Evolutionary conservation across 2,888 invertebrate species (phyloP), one percentile per base, ranked within the genome.

Genomic region (Sepioteuthis lessoniana): DNA sequence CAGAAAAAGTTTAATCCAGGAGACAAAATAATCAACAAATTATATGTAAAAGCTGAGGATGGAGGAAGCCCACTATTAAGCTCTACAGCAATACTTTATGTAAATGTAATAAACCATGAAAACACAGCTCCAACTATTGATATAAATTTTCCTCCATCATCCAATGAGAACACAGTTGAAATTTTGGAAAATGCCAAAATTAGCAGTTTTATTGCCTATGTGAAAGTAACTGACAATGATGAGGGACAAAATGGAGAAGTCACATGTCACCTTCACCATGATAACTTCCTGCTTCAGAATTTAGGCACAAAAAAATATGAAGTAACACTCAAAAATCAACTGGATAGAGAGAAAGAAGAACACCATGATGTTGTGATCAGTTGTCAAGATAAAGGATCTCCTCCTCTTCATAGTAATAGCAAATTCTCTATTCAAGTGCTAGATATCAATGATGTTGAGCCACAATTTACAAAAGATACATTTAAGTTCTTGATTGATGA

Each of bases 311-410:
- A 76, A n/a, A 76, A 76, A 76, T 76, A 76, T 35, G 76, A 76
- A 76, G 76, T 76, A n/a, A 76, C 76, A 76, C 13, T 76, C 2
- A 76, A 76, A 76, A 76, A 76, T 76, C 76, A n/a, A 16, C 76
- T 76, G 3, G 76, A 76, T 19, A 76, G 76, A 76, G 76, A 76
- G 76, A n/a, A n/a, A 76, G 76, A 76, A 76, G 76, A 76, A 19
- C 76, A 76, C n/a, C 76, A 76, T 76, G 76, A 76, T 76, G 76
- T 76, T 76, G 76, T 76, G n/a, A 76, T 76, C 76, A 76, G 76
- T 76, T 76, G 76, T 19, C 76, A 76, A 76, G 76, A 76, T 76
- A 76, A 76, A 76, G 76, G 76, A n/a, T 76, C 76, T 76, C 76
- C 76, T 35, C 76, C 76, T 76, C 76, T 76, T 76, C 76, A 76